phyloP scores from a whole-genome alignment of 2,113 vertebrate species.

The Spea bombifrons region DNA sequence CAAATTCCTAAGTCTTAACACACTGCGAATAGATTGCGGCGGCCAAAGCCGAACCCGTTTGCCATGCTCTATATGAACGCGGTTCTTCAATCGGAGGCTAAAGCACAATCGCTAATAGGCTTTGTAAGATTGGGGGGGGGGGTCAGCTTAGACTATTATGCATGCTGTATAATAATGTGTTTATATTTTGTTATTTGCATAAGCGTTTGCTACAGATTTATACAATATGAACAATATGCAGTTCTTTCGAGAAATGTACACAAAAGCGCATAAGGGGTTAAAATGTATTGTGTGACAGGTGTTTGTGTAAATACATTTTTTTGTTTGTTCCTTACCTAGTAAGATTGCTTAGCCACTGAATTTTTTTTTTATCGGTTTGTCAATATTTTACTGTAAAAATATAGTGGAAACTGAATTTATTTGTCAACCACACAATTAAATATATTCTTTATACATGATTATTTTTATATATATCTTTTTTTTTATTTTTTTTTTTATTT shows the following conservation, averaged over 20 bases:
- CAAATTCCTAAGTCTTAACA: background rate
- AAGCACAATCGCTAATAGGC: slow-evolving; percentile 68
- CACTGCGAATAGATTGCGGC: slow-evolving; percentile 39
- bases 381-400: slow-evolving; percentile 62
- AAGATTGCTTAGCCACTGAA: slow-evolving; percentile 68
- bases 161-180: slow-evolving; percentile 75
- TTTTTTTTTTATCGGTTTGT: slow-evolving; percentile 54
- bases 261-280: slow-evolving; percentile 72
- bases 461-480: slow-evolving; percentile 49
- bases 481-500: too few species aligned
- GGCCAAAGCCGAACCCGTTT: slow-evolving; percentile 53
- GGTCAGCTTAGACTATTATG: slow-evolving; percentile 68
- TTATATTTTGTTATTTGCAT: slow-evolving; percentile 70
- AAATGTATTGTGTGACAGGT: slow-evolving; percentile 67
- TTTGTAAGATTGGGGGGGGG: slow-evolving; percentile 57
- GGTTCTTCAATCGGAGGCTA: slow-evolving; percentile 52
- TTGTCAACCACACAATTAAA: slow-evolving; percentile 71
- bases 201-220: slow-evolving; percentile 20
- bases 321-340: slow-evolving; percentile 70
- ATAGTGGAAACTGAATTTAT: slow-evolving; percentile 66
- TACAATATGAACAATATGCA: slow-evolving; percentile 15
- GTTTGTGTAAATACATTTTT: slow-evolving; percentile 65
- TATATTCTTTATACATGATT: slow-evolving; percentile 69
- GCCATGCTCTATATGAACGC: slow-evolving; percentile 56
- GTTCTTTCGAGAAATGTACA: slow-evolving; percentile 54